Evolutionary conservation across 1,140 invertebrate genomes (phyloP).

Genomic region (Procambarus virginalis): DNA sequence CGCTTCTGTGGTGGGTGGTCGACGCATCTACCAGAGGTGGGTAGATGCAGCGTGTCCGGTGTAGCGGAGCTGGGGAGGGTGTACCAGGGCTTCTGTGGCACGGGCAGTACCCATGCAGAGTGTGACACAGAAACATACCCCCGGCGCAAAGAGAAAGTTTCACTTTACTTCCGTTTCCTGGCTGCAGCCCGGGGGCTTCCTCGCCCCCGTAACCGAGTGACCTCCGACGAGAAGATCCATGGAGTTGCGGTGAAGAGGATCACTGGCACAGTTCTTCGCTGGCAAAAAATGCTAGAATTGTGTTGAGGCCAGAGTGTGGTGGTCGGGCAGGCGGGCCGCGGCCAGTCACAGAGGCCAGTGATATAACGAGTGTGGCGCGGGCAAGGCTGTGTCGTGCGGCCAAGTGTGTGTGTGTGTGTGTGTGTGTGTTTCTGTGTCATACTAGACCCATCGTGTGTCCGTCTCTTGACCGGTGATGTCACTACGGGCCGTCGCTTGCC

Average conservation of each 20-base stretch:
- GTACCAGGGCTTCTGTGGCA: neutral
- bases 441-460: neutral
- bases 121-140: conserved; percentile 26
- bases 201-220: neutral
- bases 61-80: neutral
- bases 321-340: neutral
- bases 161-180: conserved; percentile 14
- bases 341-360: neutral
- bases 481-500: neutral
- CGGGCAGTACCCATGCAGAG: conserved; percentile 45
- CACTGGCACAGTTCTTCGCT: neutral
- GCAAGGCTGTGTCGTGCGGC: neutral
- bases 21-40: neutral
- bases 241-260: neutral
- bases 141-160: conserved; percentile 17
- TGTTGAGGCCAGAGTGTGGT: neutral
- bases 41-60: neutral
- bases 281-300: neutral
- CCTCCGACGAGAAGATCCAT: neutral
- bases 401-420: neutral
- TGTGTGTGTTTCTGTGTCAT: neutral
- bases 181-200: neutral
- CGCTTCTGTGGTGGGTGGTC: neutral
- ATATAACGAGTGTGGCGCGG: neutral
- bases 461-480: neutral